Conservation (phyloP, 2,797 vertebrate species). For the Brachyrhaphis roseni region DNA sequence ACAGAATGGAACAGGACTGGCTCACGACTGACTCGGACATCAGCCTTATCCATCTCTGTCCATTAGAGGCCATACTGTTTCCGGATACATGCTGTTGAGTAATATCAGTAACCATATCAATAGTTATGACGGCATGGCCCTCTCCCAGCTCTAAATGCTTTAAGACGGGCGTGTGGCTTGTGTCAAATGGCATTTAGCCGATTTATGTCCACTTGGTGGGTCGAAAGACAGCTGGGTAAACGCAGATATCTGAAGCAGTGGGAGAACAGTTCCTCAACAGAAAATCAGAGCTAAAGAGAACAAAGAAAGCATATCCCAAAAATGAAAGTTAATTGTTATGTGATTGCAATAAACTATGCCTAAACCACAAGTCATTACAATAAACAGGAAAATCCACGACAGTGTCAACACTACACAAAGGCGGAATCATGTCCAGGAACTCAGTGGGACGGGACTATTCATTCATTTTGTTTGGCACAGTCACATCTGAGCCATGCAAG, state of each 20-base stretch:
- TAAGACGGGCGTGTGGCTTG: conserved; percentile 62
- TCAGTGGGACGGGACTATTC: conserved; percentile 39
- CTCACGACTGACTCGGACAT: conserved; percentile 48
- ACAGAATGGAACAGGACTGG: conserved; percentile 42
- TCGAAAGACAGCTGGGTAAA: conserved; percentile 49
- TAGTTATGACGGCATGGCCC: conserved; percentile 52
- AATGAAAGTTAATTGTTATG: neutral
- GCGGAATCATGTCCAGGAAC: conserved; percentile 37
- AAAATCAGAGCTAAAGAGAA: neutral
- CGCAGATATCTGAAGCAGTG: conserved; percentile 27
- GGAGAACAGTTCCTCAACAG: conserved; percentile 16
- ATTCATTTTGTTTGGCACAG: conserved; percentile 36
- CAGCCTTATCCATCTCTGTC: conserved; percentile 66
- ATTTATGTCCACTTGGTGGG: conserved; percentile 46
- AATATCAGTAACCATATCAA: conserved; percentile 60
- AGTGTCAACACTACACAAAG: conserved; percentile 31
- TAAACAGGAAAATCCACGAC: conserved; percentile 18
- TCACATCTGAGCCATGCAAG: conserved; percentile 52
- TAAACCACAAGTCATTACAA: conserved; percentile 22
- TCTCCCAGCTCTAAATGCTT: conserved; percentile 60
- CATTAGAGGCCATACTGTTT: conserved; percentile 59
- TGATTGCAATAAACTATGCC: conserved; percentile 11
- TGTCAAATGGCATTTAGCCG: conserved; percentile 59
- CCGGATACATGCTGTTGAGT: conserved; percentile 63
- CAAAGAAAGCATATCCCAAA: neutral